These are phyloP conservation scores for Formica selysi DNA, from an alignment of 1,140 invertebrate genomes.

Conservation along the genomic window DNA sequence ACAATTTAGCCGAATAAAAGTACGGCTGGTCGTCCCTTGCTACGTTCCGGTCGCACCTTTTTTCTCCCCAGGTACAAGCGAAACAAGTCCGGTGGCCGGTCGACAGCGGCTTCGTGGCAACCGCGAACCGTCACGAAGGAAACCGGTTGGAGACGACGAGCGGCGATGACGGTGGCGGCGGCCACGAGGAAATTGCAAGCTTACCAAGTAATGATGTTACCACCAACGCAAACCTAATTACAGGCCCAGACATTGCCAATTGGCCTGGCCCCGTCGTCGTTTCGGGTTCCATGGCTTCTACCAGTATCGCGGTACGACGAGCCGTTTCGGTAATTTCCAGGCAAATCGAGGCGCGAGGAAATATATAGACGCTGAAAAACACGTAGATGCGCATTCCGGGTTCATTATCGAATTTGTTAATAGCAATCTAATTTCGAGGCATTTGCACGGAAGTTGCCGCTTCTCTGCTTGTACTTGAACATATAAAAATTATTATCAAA, in stretches of 20 bases:
- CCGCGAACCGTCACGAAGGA: conserved; percentile 1
- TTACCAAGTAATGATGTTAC: conserved; percentile 78
- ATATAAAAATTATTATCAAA: background rate
- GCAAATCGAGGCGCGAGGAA: background rate
- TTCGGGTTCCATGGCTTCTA: conserved; percentile 20
- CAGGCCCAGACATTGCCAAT: conserved; percentile 79
- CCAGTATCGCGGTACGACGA: conserved; percentile 18
- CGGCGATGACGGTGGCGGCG: conserved; percentile 15
- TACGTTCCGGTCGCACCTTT: background rate
- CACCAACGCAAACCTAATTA: conserved; percentile 79
- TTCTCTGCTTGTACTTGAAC: background rate
- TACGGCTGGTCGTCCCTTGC: background rate
- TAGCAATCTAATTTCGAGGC: background rate
- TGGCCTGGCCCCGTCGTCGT: conserved; percentile 55
- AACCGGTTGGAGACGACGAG: conserved; percentile 41
- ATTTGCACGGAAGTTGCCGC: background rate
- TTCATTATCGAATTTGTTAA: background rate
- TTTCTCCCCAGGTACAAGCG: background rate
- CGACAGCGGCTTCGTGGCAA: conserved; percentile 3
- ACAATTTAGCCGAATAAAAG: conserved; percentile 31
- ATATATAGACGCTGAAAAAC: background rate
- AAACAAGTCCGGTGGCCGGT: background rate
- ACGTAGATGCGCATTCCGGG: background rate
- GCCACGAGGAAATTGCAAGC: conserved; percentile 75
- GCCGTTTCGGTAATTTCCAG: conserved; percentile 49